Percentiles rank a stretch among this genome's conserved stretches.
Evolutionary conservation across 1,140 invertebrate genomes (phyloP).

Genomic region (Camponotus vicinus): DNA sequence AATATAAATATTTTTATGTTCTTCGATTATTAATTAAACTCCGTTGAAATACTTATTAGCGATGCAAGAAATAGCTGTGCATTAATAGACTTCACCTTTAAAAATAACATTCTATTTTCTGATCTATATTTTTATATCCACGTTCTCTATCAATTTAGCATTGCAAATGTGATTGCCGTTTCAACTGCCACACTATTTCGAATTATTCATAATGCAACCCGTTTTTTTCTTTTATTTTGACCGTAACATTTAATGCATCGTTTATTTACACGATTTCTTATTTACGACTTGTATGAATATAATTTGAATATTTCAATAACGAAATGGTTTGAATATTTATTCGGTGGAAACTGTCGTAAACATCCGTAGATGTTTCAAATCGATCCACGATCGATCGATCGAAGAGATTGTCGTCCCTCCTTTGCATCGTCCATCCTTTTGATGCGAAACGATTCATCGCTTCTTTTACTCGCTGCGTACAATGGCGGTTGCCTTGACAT

Average conservation of each 20-base stretch:
- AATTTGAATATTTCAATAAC: neutral
- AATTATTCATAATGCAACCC: slow-evolving; percentile 18
- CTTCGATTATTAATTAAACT: neutral
- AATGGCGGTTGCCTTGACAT: slow-evolving; percentile 74
- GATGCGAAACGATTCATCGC: slow-evolving; percentile 57
- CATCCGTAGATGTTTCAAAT: neutral
- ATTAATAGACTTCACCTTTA: neutral
- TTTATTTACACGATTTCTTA: neutral
- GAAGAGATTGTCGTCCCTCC: neutral
- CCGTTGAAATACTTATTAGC: neutral
- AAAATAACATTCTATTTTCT: slow-evolving; percentile 28
- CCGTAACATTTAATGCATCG: neutral
- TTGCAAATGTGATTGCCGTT: slow-evolving; percentile 32
- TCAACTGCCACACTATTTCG: slow-evolving; percentile 3
- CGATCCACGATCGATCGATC: neutral
- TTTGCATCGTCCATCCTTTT: slow-evolving; percentile 15
- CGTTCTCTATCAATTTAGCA: neutral
- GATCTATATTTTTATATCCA: slow-evolving; percentile 10
- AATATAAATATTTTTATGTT: neutral
- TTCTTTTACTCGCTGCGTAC: slow-evolving; percentile 56
- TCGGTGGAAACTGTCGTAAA: neutral
- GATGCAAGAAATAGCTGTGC: neutral
- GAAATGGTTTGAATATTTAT: neutral
- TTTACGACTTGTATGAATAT: neutral
- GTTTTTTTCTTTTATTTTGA: neutral